phyloP scores from a whole-genome alignment of 1,140 invertebrate genomes.

The Drosophila nannoptera region DNA sequence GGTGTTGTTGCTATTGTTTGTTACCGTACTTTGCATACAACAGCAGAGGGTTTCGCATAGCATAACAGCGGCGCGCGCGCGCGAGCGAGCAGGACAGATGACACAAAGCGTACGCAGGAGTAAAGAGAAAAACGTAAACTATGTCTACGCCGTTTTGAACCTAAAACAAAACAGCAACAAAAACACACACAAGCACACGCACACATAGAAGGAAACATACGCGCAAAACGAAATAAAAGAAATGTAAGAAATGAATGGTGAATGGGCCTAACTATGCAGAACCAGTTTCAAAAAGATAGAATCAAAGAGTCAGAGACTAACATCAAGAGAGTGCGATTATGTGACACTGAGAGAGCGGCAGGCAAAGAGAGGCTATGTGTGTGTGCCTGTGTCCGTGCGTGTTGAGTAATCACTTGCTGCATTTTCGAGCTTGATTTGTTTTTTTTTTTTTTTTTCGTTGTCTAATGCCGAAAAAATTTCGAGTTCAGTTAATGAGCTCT shows the following conservation, averaged over 20 bases:
- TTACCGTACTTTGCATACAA: constrained; percentile 68
- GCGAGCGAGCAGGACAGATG: neutral
- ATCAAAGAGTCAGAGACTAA: constrained; percentile 9
- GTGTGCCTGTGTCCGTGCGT: neutral
- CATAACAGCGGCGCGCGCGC: constrained; percentile 1
- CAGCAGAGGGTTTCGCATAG: constrained; percentile 33
- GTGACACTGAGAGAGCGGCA: neutral
- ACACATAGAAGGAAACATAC: constrained; percentile 9
- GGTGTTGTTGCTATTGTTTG: constrained; percentile 27
- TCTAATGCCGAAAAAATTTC: constrained; percentile 1
- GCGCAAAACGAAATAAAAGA: constrained; percentile 25
- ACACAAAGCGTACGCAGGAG: neutral
- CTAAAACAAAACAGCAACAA: neutral
- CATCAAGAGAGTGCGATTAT: neutral
- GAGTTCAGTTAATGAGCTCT: neutral
- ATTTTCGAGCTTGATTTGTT: constrained; percentile 32
- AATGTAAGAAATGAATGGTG: constrained; percentile 31
- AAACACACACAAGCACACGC: neutral
- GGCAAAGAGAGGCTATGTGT: neutral
- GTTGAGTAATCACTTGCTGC: constrained; percentile 32
- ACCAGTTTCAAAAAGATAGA: constrained; percentile 39
- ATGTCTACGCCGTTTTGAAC: constrained; percentile 35
- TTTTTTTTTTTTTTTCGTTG: constrained; percentile 4
- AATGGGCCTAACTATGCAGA: constrained; percentile 42
- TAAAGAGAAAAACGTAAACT: constrained; percentile 27